Evolutionary conservation across 2,888 invertebrate species (phyloP), one percentile per base, ranked within the genome.

Genomic region (Drosophila tripunctata): DNA sequence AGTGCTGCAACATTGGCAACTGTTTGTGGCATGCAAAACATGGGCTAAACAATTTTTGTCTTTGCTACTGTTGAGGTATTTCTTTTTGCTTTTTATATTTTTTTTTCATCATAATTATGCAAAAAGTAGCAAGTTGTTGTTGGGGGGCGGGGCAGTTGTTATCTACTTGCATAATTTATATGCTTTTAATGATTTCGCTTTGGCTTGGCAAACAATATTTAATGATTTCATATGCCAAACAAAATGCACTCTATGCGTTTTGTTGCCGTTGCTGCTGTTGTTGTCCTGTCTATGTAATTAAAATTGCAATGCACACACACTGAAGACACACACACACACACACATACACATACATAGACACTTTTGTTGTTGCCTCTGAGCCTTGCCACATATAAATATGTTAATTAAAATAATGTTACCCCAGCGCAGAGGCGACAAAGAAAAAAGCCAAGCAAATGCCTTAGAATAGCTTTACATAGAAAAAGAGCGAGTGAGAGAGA

Each of bases 371-470:
- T 58, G 68, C 63, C 54, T 21, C 54, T 36, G 57, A 35, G 64
- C 79, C 64, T 58, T 30, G 65, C 48, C 72, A 65, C 66, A 52
- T 67, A 84, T 88, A 88, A 88, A 88, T 88, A 88, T 89, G 88
- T 88, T 88, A 88, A 88, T 88, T 88, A 88, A 88, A 88, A 88
- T 89, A 88, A 89, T 89, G 88, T 87, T 87, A 84, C 88, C 78
- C 84, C 67, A 75, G 72, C 78, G 66, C 24, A 33, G n/a, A n/a
- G 52, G 31, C 36, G 56, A 70, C 70, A 75, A 70, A 70, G 56
- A 74, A 72, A 67, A 78, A 66, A 54, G 52, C 45, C 65, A 55
- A 60, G 72, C 72, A 68, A 83, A 87, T 74, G 86, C 84, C 81
- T 82, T 82, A 81, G 82, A 87, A 83, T 84, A 78, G 82, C 81